Evolutionary conservation across 2,113 vertebrate species (phyloP).

Genomic region (Corvus hawaiiensis): DNA sequence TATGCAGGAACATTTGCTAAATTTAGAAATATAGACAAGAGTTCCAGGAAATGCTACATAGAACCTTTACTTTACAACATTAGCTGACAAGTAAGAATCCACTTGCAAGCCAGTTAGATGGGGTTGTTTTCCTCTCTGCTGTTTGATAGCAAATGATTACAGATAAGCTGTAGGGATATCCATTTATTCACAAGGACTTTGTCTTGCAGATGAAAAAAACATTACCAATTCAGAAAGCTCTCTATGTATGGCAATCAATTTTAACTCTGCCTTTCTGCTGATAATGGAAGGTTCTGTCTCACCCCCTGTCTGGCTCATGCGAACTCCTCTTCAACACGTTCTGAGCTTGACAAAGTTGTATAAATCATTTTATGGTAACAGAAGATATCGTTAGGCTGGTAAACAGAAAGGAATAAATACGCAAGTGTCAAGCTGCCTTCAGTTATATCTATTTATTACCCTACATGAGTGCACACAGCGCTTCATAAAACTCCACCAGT

Average conservation of each 20-base stretch:
- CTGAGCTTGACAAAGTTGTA: slow-evolving; percentile 6
- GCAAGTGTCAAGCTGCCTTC: not conserved
- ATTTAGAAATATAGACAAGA: not conserved
- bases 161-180: slow-evolving; percentile 37
- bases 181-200: slow-evolving; percentile 29
- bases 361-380: slow-evolving; percentile 21
- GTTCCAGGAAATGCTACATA: not conserved
- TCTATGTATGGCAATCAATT: slow-evolving; percentile 22
- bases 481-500: not conserved
- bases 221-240: slow-evolving; percentile 11
- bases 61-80: not conserved
- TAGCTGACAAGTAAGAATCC: not conserved
- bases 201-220: slow-evolving; percentile 7
- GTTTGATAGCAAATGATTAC: slow-evolving; percentile 43
- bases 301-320: not conserved
- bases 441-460: not conserved
- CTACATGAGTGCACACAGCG: not conserved
- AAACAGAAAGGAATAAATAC: slow-evolving; percentile 21
- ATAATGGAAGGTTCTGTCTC: slow-evolving; percentile 45
- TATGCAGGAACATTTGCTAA: not conserved
- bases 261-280: slow-evolving; percentile 34
- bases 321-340: not conserved
- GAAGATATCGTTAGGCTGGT: not conserved
- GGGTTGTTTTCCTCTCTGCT: not conserved
- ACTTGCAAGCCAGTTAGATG: not conserved